Evolutionary conservation across 1,140 invertebrate species (phyloP), one percentile per base, ranked within the genome.

Genomic region (Sinonovacula constricta): DNA sequence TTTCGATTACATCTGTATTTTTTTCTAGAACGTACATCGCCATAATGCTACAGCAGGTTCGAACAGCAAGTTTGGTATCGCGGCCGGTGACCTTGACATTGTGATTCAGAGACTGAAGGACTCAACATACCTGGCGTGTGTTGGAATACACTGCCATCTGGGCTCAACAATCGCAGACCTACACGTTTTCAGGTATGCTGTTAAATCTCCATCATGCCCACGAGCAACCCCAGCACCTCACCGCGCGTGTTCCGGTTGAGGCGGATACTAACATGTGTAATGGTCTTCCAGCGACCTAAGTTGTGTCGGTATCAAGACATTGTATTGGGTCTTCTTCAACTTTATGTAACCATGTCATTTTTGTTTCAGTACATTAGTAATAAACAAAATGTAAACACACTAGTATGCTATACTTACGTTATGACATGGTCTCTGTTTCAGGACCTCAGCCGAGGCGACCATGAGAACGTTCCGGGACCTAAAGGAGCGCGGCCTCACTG

Each of bases 71-170:
- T 90, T 90, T 69, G 89, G 89, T 22, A 72, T 87, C 30, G 69
- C 80, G 57, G 33, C 72, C 14, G 39, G 63, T 18, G 59, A 86
- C 33, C 12, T 88, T 10, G 80, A 77, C 22, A 15, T 39, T 24
- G 62, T 88, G 1, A 62, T 86, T 31, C 30, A 59, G n/a, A 71
- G 81, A 10, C 76, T 86, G 22, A 34, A 54, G 28, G 69, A 68
- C 15, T 34, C 81, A 15, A 33, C 53, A 31, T 30, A 67, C 10
- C 75, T 91, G n/a, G 67, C 85, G 30, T 51, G 91, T 1, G 63
- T 87, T 39, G 91, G 91, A 14, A 78, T 91, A 45, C 90, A 91
- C 67, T 88, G 86, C 62, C 90, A 91, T 76, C 75, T 91, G 24
- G 90, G 91, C 1, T 91, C 89, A 57, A 90, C 89, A 24, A 89